These are phyloP conservation scores for Limnephilus marmoratus DNA, from an alignment of 2,888 invertebrate species.

Conservation along the genomic window DNA sequence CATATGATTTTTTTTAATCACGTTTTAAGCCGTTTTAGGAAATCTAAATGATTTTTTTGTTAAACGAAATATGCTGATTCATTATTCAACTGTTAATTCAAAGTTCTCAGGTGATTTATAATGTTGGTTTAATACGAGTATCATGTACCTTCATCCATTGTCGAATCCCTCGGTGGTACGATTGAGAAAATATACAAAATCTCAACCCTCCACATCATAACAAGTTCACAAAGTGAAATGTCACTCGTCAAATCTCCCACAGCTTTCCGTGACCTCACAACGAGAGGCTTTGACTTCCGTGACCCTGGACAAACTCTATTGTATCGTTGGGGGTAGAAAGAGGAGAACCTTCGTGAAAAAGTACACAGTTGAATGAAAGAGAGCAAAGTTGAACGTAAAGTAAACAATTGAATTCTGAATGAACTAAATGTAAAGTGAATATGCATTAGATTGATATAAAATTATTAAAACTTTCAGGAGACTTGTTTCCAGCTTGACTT, in stretches of 20 bases:
- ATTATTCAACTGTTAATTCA: background rate
- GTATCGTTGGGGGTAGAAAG: background rate
- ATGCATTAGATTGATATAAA: too few species aligned
- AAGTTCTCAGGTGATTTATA: background rate
- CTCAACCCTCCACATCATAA: background rate
- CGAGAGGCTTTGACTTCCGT: conserved; percentile 35
- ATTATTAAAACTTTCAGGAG: too few species aligned
- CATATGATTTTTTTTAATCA: too few species aligned
- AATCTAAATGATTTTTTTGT: too few species aligned
- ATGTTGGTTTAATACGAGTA: background rate
- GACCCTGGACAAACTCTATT: conserved; percentile 15
- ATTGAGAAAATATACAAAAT: background rate
- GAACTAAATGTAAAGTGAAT: too few species aligned
- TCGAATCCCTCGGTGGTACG: background rate
- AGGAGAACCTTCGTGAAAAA: background rate
- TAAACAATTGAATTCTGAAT: background rate
- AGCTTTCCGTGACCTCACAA: conserved; percentile 10
- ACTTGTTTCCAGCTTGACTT: too few species aligned
- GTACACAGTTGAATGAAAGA: background rate
- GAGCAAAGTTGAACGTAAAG: background rate
- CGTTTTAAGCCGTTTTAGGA: too few species aligned
- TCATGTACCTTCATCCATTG: background rate
- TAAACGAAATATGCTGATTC: background rate
- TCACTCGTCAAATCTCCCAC: conserved; percentile 40
- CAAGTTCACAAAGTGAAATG: conserved; percentile 10